Percentiles rank a stretch among this genome's conserved stretches.
Evolutionary conservation across 2,888 invertebrate species (phyloP).

Genomic region (Drosophila borborema): DNA sequence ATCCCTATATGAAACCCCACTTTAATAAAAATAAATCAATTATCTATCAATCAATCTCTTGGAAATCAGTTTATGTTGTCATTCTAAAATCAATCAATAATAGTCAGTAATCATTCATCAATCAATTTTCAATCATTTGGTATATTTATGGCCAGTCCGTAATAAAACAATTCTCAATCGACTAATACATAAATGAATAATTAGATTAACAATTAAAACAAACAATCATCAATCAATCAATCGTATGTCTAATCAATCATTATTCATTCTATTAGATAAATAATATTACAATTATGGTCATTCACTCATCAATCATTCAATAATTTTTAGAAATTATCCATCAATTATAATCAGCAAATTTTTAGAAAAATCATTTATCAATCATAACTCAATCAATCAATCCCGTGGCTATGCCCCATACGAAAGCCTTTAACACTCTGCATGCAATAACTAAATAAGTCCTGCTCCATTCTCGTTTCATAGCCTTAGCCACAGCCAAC

Average conservation of each 20-base stretch:
- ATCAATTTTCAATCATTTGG: background rate
- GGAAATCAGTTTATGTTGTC: background rate
- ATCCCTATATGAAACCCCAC: no score
- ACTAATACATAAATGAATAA: no score
- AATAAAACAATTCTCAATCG: no score
- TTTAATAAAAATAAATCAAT: background rate
- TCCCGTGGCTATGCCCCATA: background rate
- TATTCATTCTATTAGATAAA: background rate
- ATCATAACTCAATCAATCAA: background rate
- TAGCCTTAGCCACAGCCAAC: slow-evolving; percentile 2
- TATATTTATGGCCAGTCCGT: no score
- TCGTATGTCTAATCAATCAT: no score
- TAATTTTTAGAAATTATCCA: background rate
- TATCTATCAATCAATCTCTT: background rate
- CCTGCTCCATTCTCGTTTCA: background rate
- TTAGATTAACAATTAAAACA: background rate
- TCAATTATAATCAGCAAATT: background rate
- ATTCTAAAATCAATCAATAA: background rate
- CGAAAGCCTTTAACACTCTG: background rate
- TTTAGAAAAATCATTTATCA: no score
- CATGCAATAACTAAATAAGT: background rate
- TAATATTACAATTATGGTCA: no score
- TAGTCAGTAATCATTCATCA: background rate
- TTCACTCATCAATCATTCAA: background rate
- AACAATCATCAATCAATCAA: background rate